Evolutionary conservation across 2,113 vertebrate genomes (phyloP).

Genomic region (Eulemur macaco): DNA sequence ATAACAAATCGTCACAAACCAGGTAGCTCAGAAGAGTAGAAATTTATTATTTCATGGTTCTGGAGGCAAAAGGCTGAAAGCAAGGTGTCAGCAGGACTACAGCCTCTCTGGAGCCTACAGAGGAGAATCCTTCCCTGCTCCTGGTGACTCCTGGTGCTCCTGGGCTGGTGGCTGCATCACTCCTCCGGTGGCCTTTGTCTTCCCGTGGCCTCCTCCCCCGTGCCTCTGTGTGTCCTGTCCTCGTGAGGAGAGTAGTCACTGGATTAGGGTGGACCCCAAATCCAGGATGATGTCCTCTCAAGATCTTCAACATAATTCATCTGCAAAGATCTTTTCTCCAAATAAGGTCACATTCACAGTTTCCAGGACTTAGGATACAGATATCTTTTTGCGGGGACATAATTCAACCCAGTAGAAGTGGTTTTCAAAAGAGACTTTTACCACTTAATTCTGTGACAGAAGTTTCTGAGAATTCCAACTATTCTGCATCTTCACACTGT

Average conservation of each 20-base stretch:
- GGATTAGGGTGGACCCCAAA: not conserved
- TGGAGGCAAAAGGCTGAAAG: not conserved
- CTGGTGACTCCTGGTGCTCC: too few species aligned
- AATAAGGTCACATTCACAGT: not conserved
- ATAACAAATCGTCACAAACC: not conserved
- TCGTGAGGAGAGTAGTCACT: rapidly evolving
- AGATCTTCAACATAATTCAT: too few species aligned
- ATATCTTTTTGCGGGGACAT: not conserved
- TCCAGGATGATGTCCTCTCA: not conserved
- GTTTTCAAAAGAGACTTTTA: not conserved
- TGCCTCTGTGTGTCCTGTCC: too few species aligned
- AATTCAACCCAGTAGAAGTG: not conserved
- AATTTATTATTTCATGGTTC: too few species aligned
- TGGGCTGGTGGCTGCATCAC: not conserved
- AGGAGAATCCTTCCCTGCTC: not conserved
- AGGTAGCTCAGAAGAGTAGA: not conserved
- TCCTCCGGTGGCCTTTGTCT: not conserved
- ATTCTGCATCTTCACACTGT: not conserved
- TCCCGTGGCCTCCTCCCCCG: not conserved
- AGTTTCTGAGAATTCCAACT: not conserved
- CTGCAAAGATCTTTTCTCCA: not conserved
- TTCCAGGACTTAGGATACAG: too few species aligned
- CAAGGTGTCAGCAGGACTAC: not conserved
- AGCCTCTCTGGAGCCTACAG: not conserved
- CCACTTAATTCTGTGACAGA: not conserved